Conservation (phyloP, 2,113 vertebrate genomes). For the Phoxinus phoxinus region DNA sequence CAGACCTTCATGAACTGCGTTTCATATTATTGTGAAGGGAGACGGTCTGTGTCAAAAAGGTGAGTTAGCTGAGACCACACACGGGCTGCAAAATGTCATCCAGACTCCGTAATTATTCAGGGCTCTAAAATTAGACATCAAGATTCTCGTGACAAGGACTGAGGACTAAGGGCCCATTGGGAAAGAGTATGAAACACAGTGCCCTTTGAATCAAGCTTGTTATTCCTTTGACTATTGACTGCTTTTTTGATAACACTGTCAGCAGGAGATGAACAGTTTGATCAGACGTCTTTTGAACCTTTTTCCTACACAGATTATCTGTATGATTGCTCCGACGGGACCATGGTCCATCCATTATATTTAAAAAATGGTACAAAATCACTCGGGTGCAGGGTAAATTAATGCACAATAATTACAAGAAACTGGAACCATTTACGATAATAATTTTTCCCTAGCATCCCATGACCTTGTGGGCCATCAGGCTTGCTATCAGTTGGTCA, state of each 20-base stretch:
- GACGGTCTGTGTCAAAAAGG: conserved; percentile 56
- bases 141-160: conserved; percentile 47
- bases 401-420: not conserved
- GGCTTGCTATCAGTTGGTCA: not conserved
- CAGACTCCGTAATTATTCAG: conserved; percentile 58
- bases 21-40: conserved; percentile 71
- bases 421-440: not conserved
- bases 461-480: not conserved
- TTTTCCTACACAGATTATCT: conserved; percentile 8
- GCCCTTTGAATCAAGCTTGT: conserved; percentile 59
- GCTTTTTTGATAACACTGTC: conserved; percentile 57
- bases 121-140: conserved; percentile 54
- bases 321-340: not conserved
- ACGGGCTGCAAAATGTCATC: conserved; percentile 56
- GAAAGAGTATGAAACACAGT: conserved; percentile 49
- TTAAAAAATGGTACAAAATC: not conserved
- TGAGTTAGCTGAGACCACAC: conserved; percentile 53
- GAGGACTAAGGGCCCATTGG: conserved; percentile 46
- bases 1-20: conserved; percentile 62
- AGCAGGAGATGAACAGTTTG: conserved; percentile 49
- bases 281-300: conserved; percentile 34
- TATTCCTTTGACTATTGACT: conserved; percentile 51
- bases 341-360: not conserved
- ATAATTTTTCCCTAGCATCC: not conserved
- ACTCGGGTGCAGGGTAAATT: not conserved